Conservation (phyloP, 1,140 invertebrate genomes). For the Onthophagus taurus region DNA sequence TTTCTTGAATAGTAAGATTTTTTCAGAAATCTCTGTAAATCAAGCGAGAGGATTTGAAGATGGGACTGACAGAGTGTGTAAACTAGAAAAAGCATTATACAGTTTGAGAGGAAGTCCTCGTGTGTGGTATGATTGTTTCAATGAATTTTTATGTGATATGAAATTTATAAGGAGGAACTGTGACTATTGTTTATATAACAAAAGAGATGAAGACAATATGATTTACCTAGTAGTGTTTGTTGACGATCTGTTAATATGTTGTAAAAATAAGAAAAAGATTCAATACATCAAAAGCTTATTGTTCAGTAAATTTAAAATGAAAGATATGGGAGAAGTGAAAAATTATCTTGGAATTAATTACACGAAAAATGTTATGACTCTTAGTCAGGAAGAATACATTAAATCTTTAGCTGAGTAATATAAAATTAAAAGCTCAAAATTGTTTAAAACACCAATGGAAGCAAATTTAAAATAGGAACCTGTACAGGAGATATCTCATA, state of each 20-base stretch:
- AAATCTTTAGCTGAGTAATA: conserved; percentile 13
- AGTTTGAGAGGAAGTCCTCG: conserved; percentile 2
- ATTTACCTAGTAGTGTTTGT: conserved; percentile 14
- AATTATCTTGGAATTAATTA: conserved; percentile 20
- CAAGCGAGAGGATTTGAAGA: conserved; percentile 25
- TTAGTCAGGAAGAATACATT: conserved; percentile 16
- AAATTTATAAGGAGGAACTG: conserved; percentile 7
- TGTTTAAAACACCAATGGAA: conserved; percentile 36
- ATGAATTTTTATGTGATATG: conserved; percentile 3
- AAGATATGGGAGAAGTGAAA: conserved; percentile 17
- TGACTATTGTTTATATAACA: conserved; percentile 11
- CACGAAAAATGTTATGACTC: conserved; percentile 11
- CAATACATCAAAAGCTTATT: conserved; percentile 7
- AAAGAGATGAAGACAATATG: not conserved
- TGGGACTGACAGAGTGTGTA: conserved; percentile 11
- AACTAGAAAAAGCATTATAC: conserved; percentile 7
- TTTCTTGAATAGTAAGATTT: conserved; percentile 35
- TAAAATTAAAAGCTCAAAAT: conserved; percentile 21
- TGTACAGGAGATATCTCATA: not conserved
- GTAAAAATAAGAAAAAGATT: conserved; percentile 7
- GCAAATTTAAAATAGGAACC: conserved; percentile 35
- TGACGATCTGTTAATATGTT: conserved; percentile 16
- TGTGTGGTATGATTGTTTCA: conserved; percentile 6
- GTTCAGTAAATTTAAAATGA: conserved; percentile 14
- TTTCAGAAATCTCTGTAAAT: conserved; percentile 35